Base-by-base conservation (phyloP, 1,140 invertebrate genomes). In the Drosophila tsacasi region DNA sequence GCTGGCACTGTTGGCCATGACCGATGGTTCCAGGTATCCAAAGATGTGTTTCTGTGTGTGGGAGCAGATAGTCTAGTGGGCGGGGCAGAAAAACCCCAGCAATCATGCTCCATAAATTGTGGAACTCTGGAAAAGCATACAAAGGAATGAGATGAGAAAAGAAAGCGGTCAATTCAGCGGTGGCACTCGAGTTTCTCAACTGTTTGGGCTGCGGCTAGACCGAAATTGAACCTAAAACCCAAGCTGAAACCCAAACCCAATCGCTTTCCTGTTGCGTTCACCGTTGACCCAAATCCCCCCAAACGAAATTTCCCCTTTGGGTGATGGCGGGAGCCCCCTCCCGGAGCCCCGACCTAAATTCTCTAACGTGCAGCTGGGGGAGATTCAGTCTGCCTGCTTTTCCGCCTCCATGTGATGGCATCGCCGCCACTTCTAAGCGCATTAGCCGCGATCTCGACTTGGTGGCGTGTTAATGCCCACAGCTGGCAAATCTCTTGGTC, bases 401-500 rank as follows among this genome's bases (percentile, higher is more conserved):
- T 19, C 47, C 49, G 57, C 63, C 55, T 23, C 63, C 47, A 52
- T 52, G 30, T 54, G 42, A 23, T 55, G 37, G 63, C 67, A 71
- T 71, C 49, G 64, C 55, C 40, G 44, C 52, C 67, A 39, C 46
- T 46, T 49, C 58, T 81, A 89, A 89, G 85, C 84, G 84, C 84
- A 87, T 87, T 87, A 89, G 55, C 50, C 47, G 58, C 77, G 62
- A 81, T 85, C 76, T 42, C 47, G 68, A 47, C 39, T 50, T 58
- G 61, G 62, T 54, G 59, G 47, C 64, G 60, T 76, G 65, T 46
- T 69, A 64, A 63, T 74, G 73, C 49, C 65, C 68, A 73, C 84
- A 83, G 84, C 77, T 81, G 81, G 81, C 73, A 65, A 89, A 81
- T 81, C 68, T 84, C 74, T 64, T 50, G 72, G 83, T 82, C 76